These are phyloP conservation scores for Vidua chalybeata DNA, from an alignment of 2,113 vertebrate genomes.

Conservation along the genomic window DNA sequence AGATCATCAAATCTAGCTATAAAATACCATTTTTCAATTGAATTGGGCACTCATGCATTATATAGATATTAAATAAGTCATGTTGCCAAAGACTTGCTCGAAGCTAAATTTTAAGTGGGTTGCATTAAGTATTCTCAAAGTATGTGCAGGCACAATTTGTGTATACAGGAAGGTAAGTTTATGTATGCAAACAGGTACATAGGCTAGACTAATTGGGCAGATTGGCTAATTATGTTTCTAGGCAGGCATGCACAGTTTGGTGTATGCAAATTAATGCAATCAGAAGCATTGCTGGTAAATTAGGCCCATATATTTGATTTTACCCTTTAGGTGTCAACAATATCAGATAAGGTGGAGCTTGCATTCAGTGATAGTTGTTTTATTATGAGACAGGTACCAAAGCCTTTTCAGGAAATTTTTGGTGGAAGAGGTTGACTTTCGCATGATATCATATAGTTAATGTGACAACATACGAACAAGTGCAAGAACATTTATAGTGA, in stretches of 20 bases:
- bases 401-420: neutral
- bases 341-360: neutral
- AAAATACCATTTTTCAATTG: neutral
- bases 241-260: neutral
- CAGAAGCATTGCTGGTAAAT: constrained; percentile 19
- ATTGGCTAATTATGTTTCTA: constrained; percentile 46
- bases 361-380: neutral
- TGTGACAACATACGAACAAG: neutral
- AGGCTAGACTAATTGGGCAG: constrained; percentile 39
- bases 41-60: neutral
- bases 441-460: neutral
- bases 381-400: neutral
- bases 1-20: neutral
- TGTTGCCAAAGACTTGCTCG: neutral
- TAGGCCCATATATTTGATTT: constrained; percentile 8
- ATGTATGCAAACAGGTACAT: constrained; percentile 62
- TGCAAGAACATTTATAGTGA: neutral
- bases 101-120: neutral
- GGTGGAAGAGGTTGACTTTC: neutral
- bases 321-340: neutral
- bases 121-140: neutral
- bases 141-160: constrained; percentile 21
- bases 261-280: constrained; percentile 36
- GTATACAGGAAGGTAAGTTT: constrained; percentile 24
- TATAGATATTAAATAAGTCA: neutral